Base-by-base conservation (phyloP, 2,888 invertebrate genomes). In the Drosophila setosimentum region DNA sequence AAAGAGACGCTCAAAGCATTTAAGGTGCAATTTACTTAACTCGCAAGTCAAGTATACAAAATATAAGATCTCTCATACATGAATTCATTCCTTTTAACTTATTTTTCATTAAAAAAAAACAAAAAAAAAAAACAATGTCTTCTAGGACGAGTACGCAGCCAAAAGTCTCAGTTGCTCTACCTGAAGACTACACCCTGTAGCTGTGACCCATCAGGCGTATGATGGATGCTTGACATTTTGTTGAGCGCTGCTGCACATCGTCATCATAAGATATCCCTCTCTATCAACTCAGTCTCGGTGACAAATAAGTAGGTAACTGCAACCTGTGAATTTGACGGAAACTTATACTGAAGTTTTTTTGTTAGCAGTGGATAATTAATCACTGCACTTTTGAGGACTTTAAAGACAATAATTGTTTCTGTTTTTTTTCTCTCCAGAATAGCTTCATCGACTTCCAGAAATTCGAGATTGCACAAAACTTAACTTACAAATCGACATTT, bases 211-310 rank as follows among this genome's bases (percentile, higher is more conserved):
- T 60, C 81, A 73, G 68, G 74, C 71, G 71, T 78, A 76, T 86
- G 86, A 86, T 80, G 76, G 72, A 87, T 83, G 85, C 80, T 77
- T 63, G 57, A 78, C 74, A 72, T 76, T 78, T 63, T 73, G 62
- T 57, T 55, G 49, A 72, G 53, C 55, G 68, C 64, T 70, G 50
- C 51, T 50, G 53, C 45, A 48, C 54, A 59, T 40, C 74, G 53
- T 67, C 76, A 69, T 65, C 67, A 35, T 69, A 63, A 68, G 66
- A 65, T 54, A 40, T 60, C 29, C 2, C 35, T 62, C 11, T 13
- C 37, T 1, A 37, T 27, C 16, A 11, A 18, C 27, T 51, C 49
- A 21, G 30, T 27, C n/a, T 40, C 30, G 33, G 63, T 60, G 80
- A 80, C 81, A 82, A 84, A 83, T 83, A 84, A 81, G 83, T n/a